Evolutionary conservation across 2,113 vertebrate genomes (phyloP).

Genomic region (Dendropsophus ebraccatus): DNA sequence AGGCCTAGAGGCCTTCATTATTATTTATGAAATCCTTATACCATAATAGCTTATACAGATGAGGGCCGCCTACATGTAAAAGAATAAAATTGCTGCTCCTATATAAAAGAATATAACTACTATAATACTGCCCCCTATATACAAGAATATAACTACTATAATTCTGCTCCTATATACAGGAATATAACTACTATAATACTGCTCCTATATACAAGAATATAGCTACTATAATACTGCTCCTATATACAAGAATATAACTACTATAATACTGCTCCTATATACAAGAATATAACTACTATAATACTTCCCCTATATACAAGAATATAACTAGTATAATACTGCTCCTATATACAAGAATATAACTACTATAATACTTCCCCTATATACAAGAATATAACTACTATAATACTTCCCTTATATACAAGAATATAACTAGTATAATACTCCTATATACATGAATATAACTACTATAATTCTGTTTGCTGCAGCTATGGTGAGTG

Average conservation of each 20-base stretch:
- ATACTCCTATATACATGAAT: neutral
- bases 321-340: constrained; percentile 18
- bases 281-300: too few species aligned
- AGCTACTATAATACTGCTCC: neutral
- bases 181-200: neutral
- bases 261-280: neutral
- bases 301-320: neutral
- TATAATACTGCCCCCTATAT: neutral
- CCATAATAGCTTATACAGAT: neutral
- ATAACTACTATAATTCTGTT: neutral
- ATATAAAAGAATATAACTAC: constrained; percentile 4
- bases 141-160: neutral
- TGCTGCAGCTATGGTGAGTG: too few species aligned
- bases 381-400: constrained; percentile 14
- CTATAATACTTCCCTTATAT: neutral
- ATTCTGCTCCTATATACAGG: neutral
- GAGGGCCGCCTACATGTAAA: neutral
- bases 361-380: constrained; percentile 10
- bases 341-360: neutral
- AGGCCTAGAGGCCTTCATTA: too few species aligned
- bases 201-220: too few species aligned
- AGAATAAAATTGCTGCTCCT: neutral
- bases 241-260: neutral
- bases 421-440: constrained; percentile 8
- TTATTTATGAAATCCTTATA: too few species aligned